A percentile compares a stretch with the other conserved stretches of the same genome.
phyloP scores from a whole-genome alignment of 2,797 vertebrate species.

The Chaetodon trifasciatus region DNA sequence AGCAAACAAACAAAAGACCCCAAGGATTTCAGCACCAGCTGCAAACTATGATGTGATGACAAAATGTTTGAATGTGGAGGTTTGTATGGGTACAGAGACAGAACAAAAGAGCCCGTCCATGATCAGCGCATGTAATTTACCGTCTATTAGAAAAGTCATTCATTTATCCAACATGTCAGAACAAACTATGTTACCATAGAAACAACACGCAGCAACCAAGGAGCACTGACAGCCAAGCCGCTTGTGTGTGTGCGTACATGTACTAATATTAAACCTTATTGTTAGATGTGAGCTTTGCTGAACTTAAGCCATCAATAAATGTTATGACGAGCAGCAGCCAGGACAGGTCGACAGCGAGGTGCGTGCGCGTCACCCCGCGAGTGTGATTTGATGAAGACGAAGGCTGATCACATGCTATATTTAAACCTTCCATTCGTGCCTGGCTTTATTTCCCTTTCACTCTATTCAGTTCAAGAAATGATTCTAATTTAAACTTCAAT shows the following conservation, averaged over 20 bases:
- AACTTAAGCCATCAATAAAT: conserved; percentile 15
- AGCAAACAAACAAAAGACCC: neutral
- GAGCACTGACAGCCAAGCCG: conserved; percentile 10
- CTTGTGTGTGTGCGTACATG: neutral
- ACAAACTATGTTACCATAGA: conserved; percentile 46
- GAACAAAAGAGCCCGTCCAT: neutral
- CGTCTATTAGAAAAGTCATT: conserved; percentile 41
- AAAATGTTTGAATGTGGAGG: neutral
- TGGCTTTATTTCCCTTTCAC: neutral
- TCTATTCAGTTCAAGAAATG: neutral
- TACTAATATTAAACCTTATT: conserved; percentile 21
- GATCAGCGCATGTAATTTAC: conserved; percentile 31
- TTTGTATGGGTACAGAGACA: neutral
- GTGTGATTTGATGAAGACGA: conserved; percentile 11
- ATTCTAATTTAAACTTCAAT: neutral
- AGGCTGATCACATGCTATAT: conserved; percentile 21
- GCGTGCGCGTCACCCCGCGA: neutral
- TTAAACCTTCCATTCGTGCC: neutral
- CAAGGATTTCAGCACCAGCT: neutral
- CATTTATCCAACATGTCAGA: conserved; percentile 47
- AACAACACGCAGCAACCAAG: conserved; percentile 43
- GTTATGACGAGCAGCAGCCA: neutral
- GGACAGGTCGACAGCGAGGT: neutral
- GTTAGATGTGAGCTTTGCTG: conserved; percentile 16
- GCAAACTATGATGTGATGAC: neutral